Conservation (phyloP, 2,113 vertebrate species). For the Tetrao urogallus region DNA sequence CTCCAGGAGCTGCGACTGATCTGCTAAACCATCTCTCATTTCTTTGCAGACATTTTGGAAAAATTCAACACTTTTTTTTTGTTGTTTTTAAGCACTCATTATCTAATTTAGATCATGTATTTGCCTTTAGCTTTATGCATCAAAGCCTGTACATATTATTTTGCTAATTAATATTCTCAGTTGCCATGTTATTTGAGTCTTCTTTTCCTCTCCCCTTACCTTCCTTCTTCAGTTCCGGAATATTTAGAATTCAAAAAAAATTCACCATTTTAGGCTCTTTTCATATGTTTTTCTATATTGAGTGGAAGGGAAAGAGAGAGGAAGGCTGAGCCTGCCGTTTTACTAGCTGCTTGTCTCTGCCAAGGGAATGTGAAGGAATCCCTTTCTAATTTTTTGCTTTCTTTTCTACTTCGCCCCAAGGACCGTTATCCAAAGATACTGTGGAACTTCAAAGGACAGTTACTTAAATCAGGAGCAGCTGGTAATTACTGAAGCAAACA, state of each 20-base stretch:
- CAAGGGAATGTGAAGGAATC: slow-evolving; percentile 1
- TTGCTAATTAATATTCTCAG: not conserved
- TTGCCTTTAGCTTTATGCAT: not conserved
- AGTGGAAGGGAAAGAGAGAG: not conserved
- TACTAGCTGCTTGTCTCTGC: slow-evolving; percentile 40
- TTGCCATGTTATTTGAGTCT: not conserved
- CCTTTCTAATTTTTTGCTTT: slow-evolving; percentile 24
- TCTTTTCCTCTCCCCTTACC: not conserved
- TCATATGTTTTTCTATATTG: not conserved
- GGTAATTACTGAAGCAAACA: slow-evolving; percentile 56
- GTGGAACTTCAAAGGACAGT: slow-evolving; percentile 58
- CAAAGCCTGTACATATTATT: not conserved
- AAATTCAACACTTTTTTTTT: not conserved
- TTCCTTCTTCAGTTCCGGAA: not conserved
- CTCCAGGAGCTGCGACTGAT: not conserved
- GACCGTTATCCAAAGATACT: slow-evolving; percentile 43
- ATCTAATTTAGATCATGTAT: not conserved
- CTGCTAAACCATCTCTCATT: not conserved
- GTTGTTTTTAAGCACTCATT: not conserved
- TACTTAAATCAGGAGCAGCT: slow-evolving; percentile 49
- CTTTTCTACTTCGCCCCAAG: slow-evolving; percentile 42
- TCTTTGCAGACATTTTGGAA: not conserved
- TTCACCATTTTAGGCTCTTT: not conserved
- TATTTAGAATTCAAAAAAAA: not conserved
- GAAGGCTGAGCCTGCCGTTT: not conserved